Evolutionary conservation across 1,140 invertebrate species (phyloP).

Genomic region (Helicorthomorpha holstii): DNA sequence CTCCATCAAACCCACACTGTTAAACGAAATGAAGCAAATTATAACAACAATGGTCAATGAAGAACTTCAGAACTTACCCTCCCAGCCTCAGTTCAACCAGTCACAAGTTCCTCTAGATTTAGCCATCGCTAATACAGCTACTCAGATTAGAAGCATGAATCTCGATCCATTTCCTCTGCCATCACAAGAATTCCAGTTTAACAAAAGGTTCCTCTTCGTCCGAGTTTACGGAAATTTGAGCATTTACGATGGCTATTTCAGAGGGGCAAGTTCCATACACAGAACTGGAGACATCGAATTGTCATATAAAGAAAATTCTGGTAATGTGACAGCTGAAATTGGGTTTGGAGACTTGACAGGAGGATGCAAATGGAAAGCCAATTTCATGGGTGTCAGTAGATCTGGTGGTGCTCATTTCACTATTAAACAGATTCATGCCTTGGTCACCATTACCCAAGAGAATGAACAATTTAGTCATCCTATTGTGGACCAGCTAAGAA

Average conservation of each 20-base stretch:
- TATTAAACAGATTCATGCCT: not conserved
- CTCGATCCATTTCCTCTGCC: not conserved
- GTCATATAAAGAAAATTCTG: not conserved
- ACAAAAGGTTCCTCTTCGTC: not conserved
- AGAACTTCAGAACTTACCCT: not conserved
- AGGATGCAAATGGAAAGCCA: constrained; percentile 1
- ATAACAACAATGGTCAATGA: not conserved
- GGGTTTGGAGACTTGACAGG: constrained; percentile 5
- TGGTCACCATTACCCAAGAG: not conserved
- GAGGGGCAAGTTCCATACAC: not conserved
- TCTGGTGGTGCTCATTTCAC: constrained; percentile 1
- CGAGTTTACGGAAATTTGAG: not conserved
- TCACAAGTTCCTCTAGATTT: not conserved
- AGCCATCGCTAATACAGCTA: not conserved
- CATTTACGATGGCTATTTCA: constrained; percentile 1
- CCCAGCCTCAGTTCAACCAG: not conserved
- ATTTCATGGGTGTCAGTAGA: not conserved
- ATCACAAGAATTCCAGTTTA: not conserved
- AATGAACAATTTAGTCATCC: not conserved
- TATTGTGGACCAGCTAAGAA: not conserved
- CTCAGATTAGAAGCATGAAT: not conserved
- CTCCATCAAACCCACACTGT: not conserved
- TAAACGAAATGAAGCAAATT: not conserved
- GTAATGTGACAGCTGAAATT: not conserved
- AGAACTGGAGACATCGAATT: not conserved